phyloP scores from a whole-genome alignment of 2,113 vertebrate genomes.

The Sebastes schlegelii region DNA sequence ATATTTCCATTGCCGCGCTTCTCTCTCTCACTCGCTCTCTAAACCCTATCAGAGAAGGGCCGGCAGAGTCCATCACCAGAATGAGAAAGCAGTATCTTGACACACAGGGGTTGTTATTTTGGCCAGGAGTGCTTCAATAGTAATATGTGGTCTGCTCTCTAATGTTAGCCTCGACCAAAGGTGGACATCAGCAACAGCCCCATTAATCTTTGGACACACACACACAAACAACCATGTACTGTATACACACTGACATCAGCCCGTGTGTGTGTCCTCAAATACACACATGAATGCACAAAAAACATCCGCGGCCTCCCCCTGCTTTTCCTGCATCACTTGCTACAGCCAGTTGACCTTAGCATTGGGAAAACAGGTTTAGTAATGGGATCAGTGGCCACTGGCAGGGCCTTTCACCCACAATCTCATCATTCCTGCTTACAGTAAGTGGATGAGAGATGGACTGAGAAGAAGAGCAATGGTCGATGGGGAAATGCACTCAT shows the following conservation, averaged over 20 bases:
- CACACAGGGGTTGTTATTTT: conserved; percentile 58
- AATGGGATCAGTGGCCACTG: conserved; percentile 73
- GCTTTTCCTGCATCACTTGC: conserved; percentile 55
- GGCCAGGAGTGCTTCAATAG: conserved; percentile 43
- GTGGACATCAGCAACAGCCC: conserved; percentile 47
- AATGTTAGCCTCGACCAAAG: conserved; percentile 58
- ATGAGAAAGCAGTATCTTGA: conserved; percentile 59
- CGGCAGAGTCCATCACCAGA: conserved; percentile 55
- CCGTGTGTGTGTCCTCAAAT: conserved; percentile 37
- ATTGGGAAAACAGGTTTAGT: conserved; percentile 68
- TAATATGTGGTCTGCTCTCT: conserved; percentile 59
- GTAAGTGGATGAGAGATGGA: conserved; percentile 65
- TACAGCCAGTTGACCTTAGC: conserved; percentile 68
- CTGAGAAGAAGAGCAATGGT: conserved; percentile 23
- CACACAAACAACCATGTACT: conserved; percentile 32
- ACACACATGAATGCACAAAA: conserved; percentile 41
- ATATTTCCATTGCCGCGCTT: conserved; percentile 39
- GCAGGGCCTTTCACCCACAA: conserved; percentile 63
- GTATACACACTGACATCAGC: conserved; percentile 37
- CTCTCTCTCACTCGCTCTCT: conserved; percentile 24
- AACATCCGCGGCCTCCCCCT: conserved; percentile 6
- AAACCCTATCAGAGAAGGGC: conserved; percentile 34
- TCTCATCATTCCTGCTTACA: conserved; percentile 66
- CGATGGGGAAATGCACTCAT: conserved; percentile 36
- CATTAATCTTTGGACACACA: conserved; percentile 56